Base-by-base conservation (phyloP, 1,140 invertebrate genomes). In the Lepidurus couesii region DNA sequence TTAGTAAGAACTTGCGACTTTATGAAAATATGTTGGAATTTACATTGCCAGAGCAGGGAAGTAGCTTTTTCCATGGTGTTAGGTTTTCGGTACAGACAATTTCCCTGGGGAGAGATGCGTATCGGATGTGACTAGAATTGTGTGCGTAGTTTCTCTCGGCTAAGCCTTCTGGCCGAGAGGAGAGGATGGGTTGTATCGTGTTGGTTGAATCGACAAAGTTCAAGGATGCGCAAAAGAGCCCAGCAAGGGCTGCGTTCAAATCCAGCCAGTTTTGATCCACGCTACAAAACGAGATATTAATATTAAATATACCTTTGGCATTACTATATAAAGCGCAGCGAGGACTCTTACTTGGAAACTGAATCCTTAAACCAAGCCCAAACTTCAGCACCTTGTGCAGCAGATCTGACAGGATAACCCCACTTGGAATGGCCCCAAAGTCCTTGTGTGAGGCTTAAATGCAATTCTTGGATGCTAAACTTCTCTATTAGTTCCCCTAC, bases 41-140 rank as follows among this genome's bases (percentile, higher is more conserved):
- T 84, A 91, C 89, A 85, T 90, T 92, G 65, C 92, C 91, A 83
- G 93, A 91, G 87, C 97, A 99, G 3, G 97, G 97, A 44, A 99
- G 84, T 1, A 99, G 86, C 85, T 99, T 99, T 83, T 97, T 97
- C 92, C 96, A 99, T 5, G 97, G 97, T 44, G 97, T 99, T 81
- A 99, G 87, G 88, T 99, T 99, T 88, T 99, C 97, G 24, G 97
- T 99, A 84, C 98, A 99, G 9, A 98, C 95, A 83, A 96, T 94
- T 90, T 99, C 98, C 80, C 93, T 88, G 0, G 97, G 95, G 78
- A 99, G 85, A 65, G 92, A 91, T 1, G 96, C 90, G 88, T 98
- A 98, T 81, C 93, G 87, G 65, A 94, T 84, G 81, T 87, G 87
- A 79, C 87, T 88, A 80, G 87, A 88, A 82, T 89, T 88, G 16